These are phyloP conservation scores for Xestoiulus laeticollis DNA, from an alignment of 2,888 invertebrate species.

Conservation along the genomic window DNA sequence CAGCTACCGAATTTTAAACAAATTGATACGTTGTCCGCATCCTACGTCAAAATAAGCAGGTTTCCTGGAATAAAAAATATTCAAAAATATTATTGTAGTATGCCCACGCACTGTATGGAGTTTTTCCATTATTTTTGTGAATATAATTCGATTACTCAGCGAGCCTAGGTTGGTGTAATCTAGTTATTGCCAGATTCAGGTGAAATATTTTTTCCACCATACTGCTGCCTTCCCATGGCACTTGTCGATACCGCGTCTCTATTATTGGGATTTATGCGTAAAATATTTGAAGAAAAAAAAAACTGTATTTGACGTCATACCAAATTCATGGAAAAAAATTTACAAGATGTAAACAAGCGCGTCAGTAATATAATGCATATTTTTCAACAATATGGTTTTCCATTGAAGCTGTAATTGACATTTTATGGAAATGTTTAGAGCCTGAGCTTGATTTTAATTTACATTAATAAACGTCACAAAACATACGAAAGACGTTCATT, in stretches of 20 bases:
- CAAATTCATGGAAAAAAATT: not conserved
- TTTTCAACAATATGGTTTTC: not conserved
- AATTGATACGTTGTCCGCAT: no score
- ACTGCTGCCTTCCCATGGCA: not conserved
- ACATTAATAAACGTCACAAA: not conserved
- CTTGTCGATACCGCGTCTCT: not conserved
- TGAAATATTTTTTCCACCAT: not conserved
- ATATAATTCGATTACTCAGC: not conserved
- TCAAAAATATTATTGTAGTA: no score
- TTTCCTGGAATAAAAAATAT: no score
- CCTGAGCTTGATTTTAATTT: not conserved
- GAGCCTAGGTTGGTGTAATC: not conserved
- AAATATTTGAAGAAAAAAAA: not conserved
- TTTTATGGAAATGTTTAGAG: not conserved
- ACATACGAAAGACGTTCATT: not conserved
- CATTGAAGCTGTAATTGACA: not conserved
- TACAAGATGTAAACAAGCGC: not conserved
- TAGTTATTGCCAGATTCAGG: not conserved
- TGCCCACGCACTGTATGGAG: not conserved
- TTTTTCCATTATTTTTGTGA: not conserved
- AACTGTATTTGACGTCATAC: not conserved
- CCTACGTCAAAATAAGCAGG: no score
- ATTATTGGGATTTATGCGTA: not conserved
- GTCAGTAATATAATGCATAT: not conserved
- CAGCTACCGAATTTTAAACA: no score